Evolutionary conservation across 2,113 vertebrate species (phyloP).

Genomic region (Gymnarchus niloticus): DNA sequence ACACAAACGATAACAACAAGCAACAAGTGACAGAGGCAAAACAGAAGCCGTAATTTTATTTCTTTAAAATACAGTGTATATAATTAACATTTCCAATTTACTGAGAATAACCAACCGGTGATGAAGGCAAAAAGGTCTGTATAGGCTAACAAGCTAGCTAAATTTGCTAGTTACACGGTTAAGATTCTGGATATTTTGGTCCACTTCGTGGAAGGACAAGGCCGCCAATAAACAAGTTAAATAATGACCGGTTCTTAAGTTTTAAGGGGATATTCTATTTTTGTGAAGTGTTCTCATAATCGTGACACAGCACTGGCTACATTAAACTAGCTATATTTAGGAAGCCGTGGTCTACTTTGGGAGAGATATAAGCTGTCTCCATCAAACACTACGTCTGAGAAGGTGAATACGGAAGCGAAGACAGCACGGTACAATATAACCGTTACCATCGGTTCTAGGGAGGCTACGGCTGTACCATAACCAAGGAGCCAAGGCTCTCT

Average conservation of each 20-base stretch:
- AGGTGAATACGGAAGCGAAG: neutral
- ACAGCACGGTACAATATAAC: too few species aligned
- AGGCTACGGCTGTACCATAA: neutral
- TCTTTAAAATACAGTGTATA: too few species aligned
- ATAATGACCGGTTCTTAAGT: neutral
- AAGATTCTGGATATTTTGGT: neutral
- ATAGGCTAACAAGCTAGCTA: neutral
- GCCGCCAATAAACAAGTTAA: neutral
- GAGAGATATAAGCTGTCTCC: neutral
- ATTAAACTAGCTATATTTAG: neutral
- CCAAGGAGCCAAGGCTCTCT: slow-evolving; percentile 26
- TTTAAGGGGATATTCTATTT: neutral
- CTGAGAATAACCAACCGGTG: neutral
- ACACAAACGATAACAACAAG: too few species aligned
- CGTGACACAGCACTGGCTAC: neutral
- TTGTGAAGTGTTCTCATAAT: neutral
- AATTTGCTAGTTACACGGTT: too few species aligned
- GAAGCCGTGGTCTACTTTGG: neutral
- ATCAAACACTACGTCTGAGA: neutral
- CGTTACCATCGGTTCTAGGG: too few species aligned
- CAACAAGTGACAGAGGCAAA: too few species aligned
- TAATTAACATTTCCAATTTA: too few species aligned
- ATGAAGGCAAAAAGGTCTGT: neutral
- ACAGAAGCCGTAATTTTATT: too few species aligned
- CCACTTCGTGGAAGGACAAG: neutral